phyloP scores from a whole-genome alignment of 2,113 vertebrate species.

The Melanerpes formicivorus region DNA sequence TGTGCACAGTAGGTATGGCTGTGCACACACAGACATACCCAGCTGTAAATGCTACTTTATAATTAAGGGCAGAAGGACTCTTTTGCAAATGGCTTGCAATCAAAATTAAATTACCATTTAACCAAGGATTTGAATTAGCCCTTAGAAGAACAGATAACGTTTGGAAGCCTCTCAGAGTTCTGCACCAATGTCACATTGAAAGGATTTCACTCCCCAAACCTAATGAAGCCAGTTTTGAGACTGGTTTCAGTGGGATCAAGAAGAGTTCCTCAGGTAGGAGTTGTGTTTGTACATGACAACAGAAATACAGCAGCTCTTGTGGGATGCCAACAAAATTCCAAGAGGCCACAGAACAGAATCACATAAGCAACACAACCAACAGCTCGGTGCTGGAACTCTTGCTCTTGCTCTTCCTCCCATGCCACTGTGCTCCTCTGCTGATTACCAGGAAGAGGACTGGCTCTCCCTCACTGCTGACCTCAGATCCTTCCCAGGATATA shows the following conservation, averaged over 20 bases:
- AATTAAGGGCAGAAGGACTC: background rate
- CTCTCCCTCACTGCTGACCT: slow-evolving; percentile 28
- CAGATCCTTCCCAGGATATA: slow-evolving; percentile 32
- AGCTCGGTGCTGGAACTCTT: background rate
- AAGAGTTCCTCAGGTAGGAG: background rate
- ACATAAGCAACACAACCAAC: background rate
- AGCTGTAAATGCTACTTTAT: background rate
- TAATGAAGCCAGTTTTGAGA: background rate
- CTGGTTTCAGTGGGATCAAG: background rate
- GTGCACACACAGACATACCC: background rate
- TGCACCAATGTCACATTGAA: background rate
- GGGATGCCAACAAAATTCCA: background rate
- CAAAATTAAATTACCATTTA: background rate
- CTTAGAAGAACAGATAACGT: background rate
- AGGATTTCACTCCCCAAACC: background rate
- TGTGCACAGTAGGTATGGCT: background rate
- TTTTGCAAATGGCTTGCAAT: background rate
- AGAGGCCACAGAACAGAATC: background rate
- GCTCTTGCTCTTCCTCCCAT: background rate
- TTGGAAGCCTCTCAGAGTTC: background rate
- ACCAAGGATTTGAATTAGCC: background rate
- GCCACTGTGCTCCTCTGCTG: background rate
- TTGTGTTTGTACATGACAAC: background rate
- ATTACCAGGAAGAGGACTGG: background rate
- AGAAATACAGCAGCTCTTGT: background rate